phyloP scores from a whole-genome alignment of 1,140 invertebrate genomes.

The Bombus picipes region DNA sequence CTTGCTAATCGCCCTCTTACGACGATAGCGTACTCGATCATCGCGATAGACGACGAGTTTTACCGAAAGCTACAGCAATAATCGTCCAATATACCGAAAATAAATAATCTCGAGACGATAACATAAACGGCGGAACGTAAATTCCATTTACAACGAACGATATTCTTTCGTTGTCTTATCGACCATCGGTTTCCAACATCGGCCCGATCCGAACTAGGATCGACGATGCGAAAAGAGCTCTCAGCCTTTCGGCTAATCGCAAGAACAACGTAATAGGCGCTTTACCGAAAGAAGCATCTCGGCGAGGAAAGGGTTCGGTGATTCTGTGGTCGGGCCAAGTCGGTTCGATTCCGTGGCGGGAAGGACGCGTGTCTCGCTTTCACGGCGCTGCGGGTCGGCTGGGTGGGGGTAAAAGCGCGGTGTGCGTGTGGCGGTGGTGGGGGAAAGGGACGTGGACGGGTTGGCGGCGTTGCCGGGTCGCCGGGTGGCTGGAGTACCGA shows the following conservation, averaged over 20 bases:
- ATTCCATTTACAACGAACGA: no score
- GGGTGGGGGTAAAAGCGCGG: neutral
- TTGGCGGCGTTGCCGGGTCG: slow-evolving; percentile 72
- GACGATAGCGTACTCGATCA: no score
- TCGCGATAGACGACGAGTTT: no score
- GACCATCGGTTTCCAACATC: no score
- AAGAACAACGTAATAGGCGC: neutral
- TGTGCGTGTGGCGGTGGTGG: slow-evolving; percentile 12
- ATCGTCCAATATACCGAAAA: no score
- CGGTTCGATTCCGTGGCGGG: slow-evolving; percentile 17
- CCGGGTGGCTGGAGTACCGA: slow-evolving; percentile 76
- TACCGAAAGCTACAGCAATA: no score
- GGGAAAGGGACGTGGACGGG: slow-evolving; percentile 38
- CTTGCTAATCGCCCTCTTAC: no score
- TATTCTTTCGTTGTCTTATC: no score
- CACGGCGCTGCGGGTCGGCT: neutral
- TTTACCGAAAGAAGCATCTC: neutral
- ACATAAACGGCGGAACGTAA: no score
- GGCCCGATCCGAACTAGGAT: no score
- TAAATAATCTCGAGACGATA: no score
- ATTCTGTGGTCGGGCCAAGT: neutral
- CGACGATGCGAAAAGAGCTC: no score
- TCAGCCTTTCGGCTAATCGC: neutral
- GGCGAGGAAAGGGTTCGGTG: neutral
- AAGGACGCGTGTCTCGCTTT: slow-evolving; percentile 47